These are phyloP conservation scores for Apoderus coryli DNA, from an alignment of 2,888 invertebrate species.

Conservation along the genomic window DNA sequence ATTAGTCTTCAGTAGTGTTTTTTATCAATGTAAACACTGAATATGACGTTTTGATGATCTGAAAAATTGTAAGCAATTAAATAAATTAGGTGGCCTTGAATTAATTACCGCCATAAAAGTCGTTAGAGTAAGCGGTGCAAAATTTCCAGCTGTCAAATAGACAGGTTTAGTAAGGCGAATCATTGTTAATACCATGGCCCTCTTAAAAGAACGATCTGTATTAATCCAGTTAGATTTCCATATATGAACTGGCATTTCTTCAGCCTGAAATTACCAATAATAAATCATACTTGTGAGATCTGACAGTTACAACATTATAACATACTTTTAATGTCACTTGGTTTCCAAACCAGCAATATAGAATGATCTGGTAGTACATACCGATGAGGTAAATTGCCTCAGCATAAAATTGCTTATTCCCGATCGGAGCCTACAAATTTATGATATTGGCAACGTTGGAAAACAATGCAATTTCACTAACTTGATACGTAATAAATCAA, in stretches of 20 bases:
- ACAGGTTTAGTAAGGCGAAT: conserved; percentile 24
- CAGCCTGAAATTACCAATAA: conserved; percentile 21
- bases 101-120: conserved; percentile 27
- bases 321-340: conserved; percentile 26
- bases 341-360: conserved; percentile 26
- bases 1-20: conserved; percentile 19
- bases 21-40: conserved; percentile 24
- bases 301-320: no score
- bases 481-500: no score
- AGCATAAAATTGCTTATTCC: conserved; percentile 26
- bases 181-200: conserved; percentile 27
- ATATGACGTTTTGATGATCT: conserved; percentile 25
- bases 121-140: conserved; percentile 26
- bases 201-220: conserved; percentile 21
- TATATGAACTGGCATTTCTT: conserved; percentile 23
- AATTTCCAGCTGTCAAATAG: conserved; percentile 27
- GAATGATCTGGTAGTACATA: conserved; percentile 25
- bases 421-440: conserved; percentile 23
- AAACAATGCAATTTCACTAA: conserved; percentile 5
- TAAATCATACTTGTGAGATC: no score
- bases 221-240: conserved; percentile 27
- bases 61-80: conserved; percentile 12
- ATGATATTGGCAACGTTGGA: conserved; percentile 2
- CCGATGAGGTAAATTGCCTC: conserved; percentile 27
- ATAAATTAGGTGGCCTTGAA: conserved; percentile 5